phyloP scores from a whole-genome alignment of 2,797 vertebrate species.

The Syncerus caffer region DNA sequence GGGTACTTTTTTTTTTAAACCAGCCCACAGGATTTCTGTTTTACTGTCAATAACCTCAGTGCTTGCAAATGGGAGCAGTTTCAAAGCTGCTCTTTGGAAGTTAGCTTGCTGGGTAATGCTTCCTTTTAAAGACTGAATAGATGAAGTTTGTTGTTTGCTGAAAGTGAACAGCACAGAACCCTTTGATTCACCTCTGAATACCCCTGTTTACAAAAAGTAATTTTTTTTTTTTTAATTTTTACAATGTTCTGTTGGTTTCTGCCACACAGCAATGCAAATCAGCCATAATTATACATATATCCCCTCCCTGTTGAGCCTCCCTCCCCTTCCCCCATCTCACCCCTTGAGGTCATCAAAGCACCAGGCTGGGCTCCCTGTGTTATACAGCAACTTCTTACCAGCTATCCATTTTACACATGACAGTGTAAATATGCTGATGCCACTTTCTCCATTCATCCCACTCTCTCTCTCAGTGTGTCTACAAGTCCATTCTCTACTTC shows the following conservation, averaged over 20 bases:
- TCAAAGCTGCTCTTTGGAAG: slow-evolving; percentile 5
- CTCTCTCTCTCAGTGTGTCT: background rate
- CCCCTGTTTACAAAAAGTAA: slow-evolving; percentile 8
- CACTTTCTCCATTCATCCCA: background rate
- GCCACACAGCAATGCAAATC: background rate
- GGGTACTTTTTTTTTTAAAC: background rate
- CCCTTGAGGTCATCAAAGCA: background rate
- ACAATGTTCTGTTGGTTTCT: background rate
- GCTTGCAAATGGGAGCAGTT: background rate
- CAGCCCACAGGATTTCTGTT: background rate
- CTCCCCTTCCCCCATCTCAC: background rate
- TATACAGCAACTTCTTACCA: background rate
- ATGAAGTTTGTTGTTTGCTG: background rate
- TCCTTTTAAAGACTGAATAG: slow-evolving; percentile 6
- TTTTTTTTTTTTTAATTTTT: background rate
- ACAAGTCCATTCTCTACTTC: background rate
- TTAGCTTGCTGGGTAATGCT: background rate
- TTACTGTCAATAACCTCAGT: background rate
- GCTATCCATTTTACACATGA: background rate
- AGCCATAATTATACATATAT: background rate
- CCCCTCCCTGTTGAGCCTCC: background rate
- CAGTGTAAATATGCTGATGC: background rate
- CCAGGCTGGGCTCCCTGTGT: background rate
- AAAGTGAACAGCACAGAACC: background rate
- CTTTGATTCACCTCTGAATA: background rate